Percentiles rank a stretch among this genome's conserved stretches.
phyloP scores from a whole-genome alignment of 2,888 invertebrate genomes.

The Aleiodes testaceus region DNA sequence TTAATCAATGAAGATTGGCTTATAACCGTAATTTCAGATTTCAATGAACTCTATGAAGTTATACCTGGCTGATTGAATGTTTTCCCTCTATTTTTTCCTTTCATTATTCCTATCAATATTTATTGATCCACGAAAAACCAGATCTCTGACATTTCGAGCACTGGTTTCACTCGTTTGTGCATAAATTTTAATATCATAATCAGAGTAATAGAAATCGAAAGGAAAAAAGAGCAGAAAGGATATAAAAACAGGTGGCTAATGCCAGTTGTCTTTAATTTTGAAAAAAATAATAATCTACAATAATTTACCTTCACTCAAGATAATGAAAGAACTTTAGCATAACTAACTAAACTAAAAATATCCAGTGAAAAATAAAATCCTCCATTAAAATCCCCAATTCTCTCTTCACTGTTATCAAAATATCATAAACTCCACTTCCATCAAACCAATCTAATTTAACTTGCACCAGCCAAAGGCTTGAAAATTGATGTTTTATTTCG shows the following conservation, averaged over 20 bases:
- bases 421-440: slow-evolving; percentile 7
- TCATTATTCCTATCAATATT: neutral
- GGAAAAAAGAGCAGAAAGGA: slow-evolving; percentile 2
- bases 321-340: neutral
- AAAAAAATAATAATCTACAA: neutral
- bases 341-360: neutral
- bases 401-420: neutral
- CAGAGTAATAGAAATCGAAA: neutral
- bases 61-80: neutral
- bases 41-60: neutral
- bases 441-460: slow-evolving; percentile 7
- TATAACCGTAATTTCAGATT: too few species aligned
- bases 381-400: neutral
- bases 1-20: too few species aligned
- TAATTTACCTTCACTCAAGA: neutral
- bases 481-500: slow-evolving; percentile 18
- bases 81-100: neutral
- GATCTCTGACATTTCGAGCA: slow-evolving; percentile 28
- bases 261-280: neutral
- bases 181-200: slow-evolving; percentile 20
- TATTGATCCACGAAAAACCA: slow-evolving; percentile 7
- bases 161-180: neutral
- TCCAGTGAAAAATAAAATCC: neutral
- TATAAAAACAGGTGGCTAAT: slow-evolving; percentile 3
- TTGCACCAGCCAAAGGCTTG: neutral